Conservation (phyloP, 2,888 invertebrate genomes). For the Zygogramma bicolorata region DNA sequence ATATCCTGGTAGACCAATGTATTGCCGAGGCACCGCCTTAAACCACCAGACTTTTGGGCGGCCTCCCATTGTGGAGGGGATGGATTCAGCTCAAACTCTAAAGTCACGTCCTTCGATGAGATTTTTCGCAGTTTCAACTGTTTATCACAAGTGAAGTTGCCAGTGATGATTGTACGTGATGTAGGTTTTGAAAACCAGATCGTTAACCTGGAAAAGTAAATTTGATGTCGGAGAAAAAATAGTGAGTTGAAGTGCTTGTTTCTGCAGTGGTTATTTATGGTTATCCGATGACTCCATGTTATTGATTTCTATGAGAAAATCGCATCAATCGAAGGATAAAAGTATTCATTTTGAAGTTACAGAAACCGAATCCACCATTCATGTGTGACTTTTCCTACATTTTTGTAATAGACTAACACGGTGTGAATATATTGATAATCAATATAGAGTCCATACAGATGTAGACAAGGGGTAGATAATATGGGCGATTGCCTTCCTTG, state of each 20-base stretch:
- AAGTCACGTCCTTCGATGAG: slow-evolving; percentile 21
- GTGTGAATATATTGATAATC: too few relatives aligned
- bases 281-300: too few relatives aligned
- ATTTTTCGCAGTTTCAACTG: slow-evolving; percentile 22
- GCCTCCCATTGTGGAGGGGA: slow-evolving; percentile 23
- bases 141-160: not conserved
- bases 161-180: not conserved
- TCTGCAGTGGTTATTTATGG: not conserved
- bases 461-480: too few relatives aligned
- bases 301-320: too few relatives aligned
- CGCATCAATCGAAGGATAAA: too few relatives aligned
- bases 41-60: slow-evolving; percentile 50
- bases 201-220: not conserved
- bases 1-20: slow-evolving; percentile 48
- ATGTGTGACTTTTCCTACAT: too few relatives aligned
- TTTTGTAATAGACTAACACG: too few relatives aligned
- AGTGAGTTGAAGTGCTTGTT: not conserved
- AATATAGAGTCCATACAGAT: too few relatives aligned
- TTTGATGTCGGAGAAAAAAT: not conserved
- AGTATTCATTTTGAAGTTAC: too few relatives aligned
- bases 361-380: too few relatives aligned
- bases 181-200: not conserved
- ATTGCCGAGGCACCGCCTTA: slow-evolving; percentile 47
- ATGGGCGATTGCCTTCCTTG: too few relatives aligned
- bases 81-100: slow-evolving; percentile 17